Percentiles rank a stretch among this genome's conserved stretches.
phyloP scores from a whole-genome alignment of 2,888 invertebrate species.

The Apantesis nais region DNA sequence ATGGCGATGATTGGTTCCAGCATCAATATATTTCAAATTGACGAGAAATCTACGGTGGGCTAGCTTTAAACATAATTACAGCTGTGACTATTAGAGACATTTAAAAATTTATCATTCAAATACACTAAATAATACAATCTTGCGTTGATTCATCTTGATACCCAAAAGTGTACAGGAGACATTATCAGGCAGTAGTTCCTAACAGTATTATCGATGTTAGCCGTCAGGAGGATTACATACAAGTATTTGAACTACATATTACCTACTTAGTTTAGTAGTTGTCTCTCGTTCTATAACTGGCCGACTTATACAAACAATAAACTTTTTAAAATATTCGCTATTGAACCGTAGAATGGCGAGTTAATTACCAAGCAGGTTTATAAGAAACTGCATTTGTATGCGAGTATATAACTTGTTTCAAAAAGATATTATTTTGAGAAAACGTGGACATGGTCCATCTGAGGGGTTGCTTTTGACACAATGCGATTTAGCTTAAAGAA shows the following conservation, averaged over 20 bases:
- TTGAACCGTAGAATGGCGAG: slow-evolving; percentile 7
- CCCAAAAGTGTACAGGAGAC: background rate
- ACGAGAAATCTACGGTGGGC: background rate
- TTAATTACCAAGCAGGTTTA: slow-evolving; percentile 7
- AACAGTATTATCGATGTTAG: background rate
- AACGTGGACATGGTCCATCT: slow-evolving; percentile 2
- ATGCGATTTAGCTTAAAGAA: slow-evolving; percentile 3
- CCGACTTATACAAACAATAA: slow-evolving; percentile 2
- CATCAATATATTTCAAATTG: background rate
- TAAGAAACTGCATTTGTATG: slow-evolving; percentile 5
- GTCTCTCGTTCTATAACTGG: background rate
- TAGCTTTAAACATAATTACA: too few species aligned
- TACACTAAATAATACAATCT: background rate
- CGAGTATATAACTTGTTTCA: slow-evolving; percentile 15
- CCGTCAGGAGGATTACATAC: background rate
- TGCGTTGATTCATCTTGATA: background rate
- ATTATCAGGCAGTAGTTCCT: background rate
- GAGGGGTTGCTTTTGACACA: slow-evolving; percentile 12
- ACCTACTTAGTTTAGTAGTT: background rate
- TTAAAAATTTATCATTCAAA: background rate
- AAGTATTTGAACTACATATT: background rate
- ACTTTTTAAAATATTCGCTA: slow-evolving; percentile 4
- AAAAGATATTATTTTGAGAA: slow-evolving; percentile 11
- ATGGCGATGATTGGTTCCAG: background rate
- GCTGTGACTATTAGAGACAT: background rate